Conservation (phyloP, 2,888 invertebrate genomes). For the Hanleya hanleyi region DNA sequence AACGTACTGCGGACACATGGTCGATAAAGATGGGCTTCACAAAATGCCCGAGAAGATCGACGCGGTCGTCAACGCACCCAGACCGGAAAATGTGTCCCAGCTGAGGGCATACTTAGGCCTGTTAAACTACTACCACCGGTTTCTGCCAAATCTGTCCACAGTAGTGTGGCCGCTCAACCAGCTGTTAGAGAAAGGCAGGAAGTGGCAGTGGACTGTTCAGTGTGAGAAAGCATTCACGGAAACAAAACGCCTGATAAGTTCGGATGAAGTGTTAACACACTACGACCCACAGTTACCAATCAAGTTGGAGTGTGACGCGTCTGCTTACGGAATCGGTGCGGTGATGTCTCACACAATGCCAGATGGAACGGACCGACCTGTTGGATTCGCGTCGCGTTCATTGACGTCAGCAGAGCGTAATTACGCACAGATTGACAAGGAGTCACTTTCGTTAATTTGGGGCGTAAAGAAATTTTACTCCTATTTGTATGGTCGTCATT, state of each 20-base stretch:
- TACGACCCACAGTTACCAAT: slow-evolving; percentile 10
- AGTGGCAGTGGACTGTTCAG: slow-evolving; percentile 6
- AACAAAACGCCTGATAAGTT: not conserved
- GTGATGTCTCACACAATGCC: slow-evolving; percentile 17
- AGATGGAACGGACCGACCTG: slow-evolving; percentile 13
- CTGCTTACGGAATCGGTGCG: slow-evolving; percentile 17
- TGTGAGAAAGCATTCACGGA: slow-evolving; percentile 15
- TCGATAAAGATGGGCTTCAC: too few species aligned
- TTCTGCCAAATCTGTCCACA: too few species aligned
- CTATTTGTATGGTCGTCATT: slow-evolving; percentile 64
- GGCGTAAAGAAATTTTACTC: slow-evolving; percentile 14
- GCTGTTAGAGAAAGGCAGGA: too few species aligned
- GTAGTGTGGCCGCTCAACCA: too few species aligned
- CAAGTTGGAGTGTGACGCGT: slow-evolving; percentile 14
- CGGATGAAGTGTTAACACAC: slow-evolving; percentile 14
- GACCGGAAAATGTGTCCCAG: too few species aligned
- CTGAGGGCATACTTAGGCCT: too few species aligned
- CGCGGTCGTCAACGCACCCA: too few species aligned
- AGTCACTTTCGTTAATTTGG: slow-evolving; percentile 56
- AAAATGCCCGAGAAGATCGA: too few species aligned
- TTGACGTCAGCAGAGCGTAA: slow-evolving; percentile 32
- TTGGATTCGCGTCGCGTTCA: slow-evolving; percentile 35
- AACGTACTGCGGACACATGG: not conserved
- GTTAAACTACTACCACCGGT: too few species aligned
- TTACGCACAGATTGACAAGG: slow-evolving; percentile 70